Evolutionary conservation across 2,797 vertebrate species (phyloP), one percentile per base, ranked within the genome.

Genomic region (Darevskia mixta): DNA sequence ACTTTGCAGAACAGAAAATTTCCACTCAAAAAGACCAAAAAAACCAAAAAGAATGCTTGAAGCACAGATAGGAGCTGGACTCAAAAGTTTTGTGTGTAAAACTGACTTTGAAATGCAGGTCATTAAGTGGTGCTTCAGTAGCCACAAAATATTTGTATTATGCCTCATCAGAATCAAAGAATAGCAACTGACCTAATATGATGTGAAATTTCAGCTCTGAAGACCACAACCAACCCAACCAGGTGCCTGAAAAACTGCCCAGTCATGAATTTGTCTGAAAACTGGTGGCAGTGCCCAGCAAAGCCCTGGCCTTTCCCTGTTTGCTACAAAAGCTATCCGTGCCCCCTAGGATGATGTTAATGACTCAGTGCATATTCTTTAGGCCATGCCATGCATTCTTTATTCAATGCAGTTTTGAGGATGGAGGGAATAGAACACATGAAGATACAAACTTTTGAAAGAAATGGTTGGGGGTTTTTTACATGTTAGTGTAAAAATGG

Each of bases 1-100:
- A 25, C 58, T 20, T 2, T 61, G 35, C 73, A 89, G 61, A 76
- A 86, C 0, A 0, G 32, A 0, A 1, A 91, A 85, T 1, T 43
- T 79, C 58, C 29, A 83, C 0, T 38, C 0, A 79, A 0, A 15
- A 55, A 55, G 49, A 55, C 49, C 45, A 64, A 25, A 66, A 25
- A 55, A 4, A 1, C 3, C 0, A 82, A 61, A 84, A 78, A 38
- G 66, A 11, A 15, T 18, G 45, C 55, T 71, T 72, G 23, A 38
- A 13, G 17, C 58, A 87, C 1, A 29, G 10, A 29, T 20, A 41
- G 67, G 43, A 66, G n/a, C 20, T 17, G 32, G n/a, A 4, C 79
- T 82, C 20, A 67, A 55, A 55, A 55, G 13, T 13, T 71, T 15
- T 27, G 41, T 35, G 4, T 41, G 73, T 77, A 27, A 27, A 76